Evolutionary conservation across 2,113 vertebrate genomes (phyloP).

Genomic region (Bubo bubo): DNA sequence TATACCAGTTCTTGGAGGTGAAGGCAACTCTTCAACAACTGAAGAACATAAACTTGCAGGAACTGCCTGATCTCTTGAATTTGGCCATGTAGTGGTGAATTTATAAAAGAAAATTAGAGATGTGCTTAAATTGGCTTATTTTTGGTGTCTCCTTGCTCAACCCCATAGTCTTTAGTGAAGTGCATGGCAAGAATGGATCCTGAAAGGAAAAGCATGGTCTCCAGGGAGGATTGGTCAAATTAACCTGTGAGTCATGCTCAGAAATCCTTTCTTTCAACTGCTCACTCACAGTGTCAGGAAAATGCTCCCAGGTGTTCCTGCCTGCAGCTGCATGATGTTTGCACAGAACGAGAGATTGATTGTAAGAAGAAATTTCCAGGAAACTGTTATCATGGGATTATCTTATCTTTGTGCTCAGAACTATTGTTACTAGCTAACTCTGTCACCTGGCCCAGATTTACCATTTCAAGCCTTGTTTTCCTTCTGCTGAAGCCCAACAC

Average conservation of each 20-base stretch:
- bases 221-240: not conserved
- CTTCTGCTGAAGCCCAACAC: not conserved
- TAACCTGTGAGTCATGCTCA: not conserved
- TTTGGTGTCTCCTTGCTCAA: not conserved
- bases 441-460: not conserved
- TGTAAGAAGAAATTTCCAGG: not conserved
- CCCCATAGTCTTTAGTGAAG: not conserved
- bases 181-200: not conserved
- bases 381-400: not conserved
- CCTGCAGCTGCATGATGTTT: not conserved
- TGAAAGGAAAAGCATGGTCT: not conserved
- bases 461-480: not conserved
- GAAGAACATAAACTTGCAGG: not conserved
- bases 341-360: not conserved
- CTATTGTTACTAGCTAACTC: not conserved
- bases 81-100: accelerated
- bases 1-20: not conserved
- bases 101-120: not conserved
- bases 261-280: not conserved
- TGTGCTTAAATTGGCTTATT: not conserved
- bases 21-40: not conserved
- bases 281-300: not conserved
- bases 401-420: not conserved
- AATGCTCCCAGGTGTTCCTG: not conserved
- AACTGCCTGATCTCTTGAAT: not conserved